A percentile compares a stretch with the other conserved stretches of the same genome.
Evolutionary conservation across 2,888 invertebrate genomes (phyloP).

Genomic region (Asteroscopus sphinx): DNA sequence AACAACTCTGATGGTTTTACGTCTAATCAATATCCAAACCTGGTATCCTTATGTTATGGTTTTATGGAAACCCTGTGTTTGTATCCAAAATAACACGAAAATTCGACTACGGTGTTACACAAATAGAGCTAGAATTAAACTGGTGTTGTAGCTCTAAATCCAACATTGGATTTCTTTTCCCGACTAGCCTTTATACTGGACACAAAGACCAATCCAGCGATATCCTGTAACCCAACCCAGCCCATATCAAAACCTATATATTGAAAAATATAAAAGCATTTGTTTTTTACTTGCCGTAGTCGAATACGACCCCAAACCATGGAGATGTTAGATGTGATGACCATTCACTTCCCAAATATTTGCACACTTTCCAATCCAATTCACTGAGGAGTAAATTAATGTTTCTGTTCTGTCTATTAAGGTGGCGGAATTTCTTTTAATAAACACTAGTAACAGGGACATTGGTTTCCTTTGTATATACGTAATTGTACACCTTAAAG

Average conservation of each 20-base stretch:
- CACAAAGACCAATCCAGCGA: constrained; percentile 39
- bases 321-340: constrained; percentile 50
- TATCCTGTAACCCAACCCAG: constrained; percentile 39
- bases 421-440: constrained; percentile 85
- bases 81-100: constrained; percentile 42
- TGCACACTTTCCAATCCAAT: constrained; percentile 74
- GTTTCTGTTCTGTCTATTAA: constrained; percentile 81
- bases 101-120: constrained; percentile 48
- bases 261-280: constrained; percentile 10
- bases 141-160: constrained; percentile 27
- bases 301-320: constrained; percentile 40
- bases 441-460: constrained; percentile 81
- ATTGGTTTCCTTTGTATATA: constrained; percentile 80
- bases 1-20: constrained; percentile 79
- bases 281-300: constrained; percentile 49
- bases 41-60: constrained; percentile 62
- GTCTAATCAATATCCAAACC: constrained; percentile 76
- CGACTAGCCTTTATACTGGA: constrained; percentile 37
- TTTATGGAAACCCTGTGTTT: constrained; percentile 50
- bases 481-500: constrained; percentile 65
- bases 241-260: constrained; percentile 20
- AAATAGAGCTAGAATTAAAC: constrained; percentile 27
- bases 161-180: constrained; percentile 27
- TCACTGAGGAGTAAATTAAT: constrained; percentile 69
- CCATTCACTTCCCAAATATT: constrained; percentile 52